Conservation (phyloP, 2,888 invertebrate genomes). For the Limnephilus marmoratus region DNA sequence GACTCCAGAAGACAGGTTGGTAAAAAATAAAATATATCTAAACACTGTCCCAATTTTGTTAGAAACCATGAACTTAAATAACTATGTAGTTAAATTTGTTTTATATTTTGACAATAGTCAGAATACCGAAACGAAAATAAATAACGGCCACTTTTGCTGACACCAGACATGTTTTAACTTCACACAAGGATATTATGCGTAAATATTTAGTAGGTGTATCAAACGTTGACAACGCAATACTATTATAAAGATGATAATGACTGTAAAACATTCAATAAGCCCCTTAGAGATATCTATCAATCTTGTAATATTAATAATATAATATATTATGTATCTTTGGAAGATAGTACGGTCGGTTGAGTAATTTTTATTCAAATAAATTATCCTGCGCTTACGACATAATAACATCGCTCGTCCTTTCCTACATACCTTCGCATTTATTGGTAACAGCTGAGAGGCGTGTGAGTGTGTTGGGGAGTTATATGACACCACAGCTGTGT, state of each 20-base stretch:
- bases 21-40: neutral
- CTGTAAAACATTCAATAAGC: neutral
- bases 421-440: neutral
- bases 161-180: neutral
- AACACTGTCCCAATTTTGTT: neutral
- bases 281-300: neutral
- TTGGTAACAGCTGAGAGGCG: conserved; percentile 32
- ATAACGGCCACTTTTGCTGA: neutral
- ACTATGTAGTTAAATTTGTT: too few relatives aligned
- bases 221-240: neutral
- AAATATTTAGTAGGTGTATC: neutral
- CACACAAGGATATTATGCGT: neutral
- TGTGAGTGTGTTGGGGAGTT: conserved; percentile 9
- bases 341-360: conserved; percentile 14
- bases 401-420: conserved; percentile 18
- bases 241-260: neutral
- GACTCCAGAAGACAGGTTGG: neutral
- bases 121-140: neutral
- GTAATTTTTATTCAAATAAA: conserved; percentile 19
- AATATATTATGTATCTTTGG: neutral
- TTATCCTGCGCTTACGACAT: neutral
- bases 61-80: neutral
- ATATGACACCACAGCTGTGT: conserved; percentile 42
- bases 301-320: neutral
- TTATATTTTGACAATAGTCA: too few relatives aligned